Evolutionary conservation across 2,797 vertebrate species (phyloP).

Genomic region (Mastacembelus armatus): DNA sequence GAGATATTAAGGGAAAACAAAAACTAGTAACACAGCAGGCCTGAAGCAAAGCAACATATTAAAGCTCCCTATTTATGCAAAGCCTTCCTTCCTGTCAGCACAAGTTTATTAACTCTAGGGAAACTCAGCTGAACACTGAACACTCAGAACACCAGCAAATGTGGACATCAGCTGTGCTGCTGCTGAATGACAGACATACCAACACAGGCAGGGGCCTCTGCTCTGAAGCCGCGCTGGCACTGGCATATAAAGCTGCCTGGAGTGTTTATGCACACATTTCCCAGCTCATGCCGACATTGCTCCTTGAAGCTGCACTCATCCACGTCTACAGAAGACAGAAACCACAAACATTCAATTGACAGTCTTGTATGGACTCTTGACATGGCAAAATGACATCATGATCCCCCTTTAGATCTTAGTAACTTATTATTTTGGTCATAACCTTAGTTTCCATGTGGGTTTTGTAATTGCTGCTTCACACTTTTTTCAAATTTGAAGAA

Average conservation of each 20-base stretch:
- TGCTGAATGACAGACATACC: conserved; percentile 67
- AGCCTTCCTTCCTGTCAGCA: conserved; percentile 23
- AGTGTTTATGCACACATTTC: conserved; percentile 85
- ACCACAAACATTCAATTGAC: not conserved
- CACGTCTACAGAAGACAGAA: conserved; percentile 73
- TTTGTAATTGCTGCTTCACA: not conserved
- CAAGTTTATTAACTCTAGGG: conserved; percentile 20
- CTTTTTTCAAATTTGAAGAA: not conserved
- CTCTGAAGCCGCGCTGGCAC: conserved; percentile 83
- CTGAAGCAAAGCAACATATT: conserved; percentile 40
- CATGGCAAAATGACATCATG: no score
- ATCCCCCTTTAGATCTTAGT: not conserved
- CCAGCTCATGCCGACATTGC: conserved; percentile 81
- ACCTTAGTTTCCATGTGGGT: not conserved
- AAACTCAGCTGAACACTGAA: conserved; percentile 21
- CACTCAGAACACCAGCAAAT: conserved; percentile 16
- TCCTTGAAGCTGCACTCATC: conserved; percentile 87
- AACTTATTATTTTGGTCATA: not conserved
- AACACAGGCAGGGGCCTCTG: conserved; percentile 71
- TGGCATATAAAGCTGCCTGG: conserved; percentile 84
- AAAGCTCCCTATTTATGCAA: conserved; percentile 14
- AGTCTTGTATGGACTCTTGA: not conserved
- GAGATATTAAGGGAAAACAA: conserved; percentile 3
- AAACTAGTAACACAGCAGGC: conserved; percentile 23
- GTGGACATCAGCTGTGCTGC: conserved; percentile 7